Percentiles rank a stretch among this genome's conserved stretches.
phyloP scores from a whole-genome alignment of 2,113 vertebrate species.

The Geothlypis trichas region DNA sequence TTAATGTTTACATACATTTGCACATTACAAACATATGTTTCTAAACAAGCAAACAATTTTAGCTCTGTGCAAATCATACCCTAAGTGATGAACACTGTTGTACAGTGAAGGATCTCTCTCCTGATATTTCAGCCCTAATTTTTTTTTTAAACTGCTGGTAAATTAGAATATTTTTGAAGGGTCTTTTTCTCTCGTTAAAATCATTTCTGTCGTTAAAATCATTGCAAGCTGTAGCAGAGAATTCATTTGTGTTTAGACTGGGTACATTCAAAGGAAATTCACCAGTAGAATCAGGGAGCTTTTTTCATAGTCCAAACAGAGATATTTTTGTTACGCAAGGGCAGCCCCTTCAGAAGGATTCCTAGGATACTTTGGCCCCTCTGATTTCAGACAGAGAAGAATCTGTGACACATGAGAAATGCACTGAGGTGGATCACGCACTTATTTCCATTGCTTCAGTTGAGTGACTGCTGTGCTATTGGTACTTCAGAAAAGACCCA shows the following conservation, averaged over 20 bases:
- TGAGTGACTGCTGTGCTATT: neutral
- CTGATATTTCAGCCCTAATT: neutral
- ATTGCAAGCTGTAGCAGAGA: neutral
- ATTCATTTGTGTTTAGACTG: neutral
- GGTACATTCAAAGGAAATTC: neutral
- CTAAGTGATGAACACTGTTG: neutral
- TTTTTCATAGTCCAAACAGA: neutral
- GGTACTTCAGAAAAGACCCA: neutral
- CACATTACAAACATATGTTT: rapidly evolving
- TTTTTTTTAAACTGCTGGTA: neutral
- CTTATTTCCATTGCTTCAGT: slow-evolving; percentile 38
- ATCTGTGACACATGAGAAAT: slow-evolving; percentile 26
- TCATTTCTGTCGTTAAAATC: neutral
- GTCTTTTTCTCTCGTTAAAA: neutral
- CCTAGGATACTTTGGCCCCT: neutral
- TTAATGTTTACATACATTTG: neutral
- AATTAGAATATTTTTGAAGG: neutral
- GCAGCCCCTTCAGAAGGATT: neutral
- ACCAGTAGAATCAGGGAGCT: neutral
- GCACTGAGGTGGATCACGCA: neutral
- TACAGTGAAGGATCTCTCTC: neutral
- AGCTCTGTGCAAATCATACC: neutral
- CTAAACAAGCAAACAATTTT: neutral
- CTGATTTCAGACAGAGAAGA: slow-evolving; percentile 19
- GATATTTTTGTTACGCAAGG: neutral